Evolutionary conservation across 2,113 vertebrate genomes (phyloP).

Genomic region (Cyanoramphus novaezelandiae): DNA sequence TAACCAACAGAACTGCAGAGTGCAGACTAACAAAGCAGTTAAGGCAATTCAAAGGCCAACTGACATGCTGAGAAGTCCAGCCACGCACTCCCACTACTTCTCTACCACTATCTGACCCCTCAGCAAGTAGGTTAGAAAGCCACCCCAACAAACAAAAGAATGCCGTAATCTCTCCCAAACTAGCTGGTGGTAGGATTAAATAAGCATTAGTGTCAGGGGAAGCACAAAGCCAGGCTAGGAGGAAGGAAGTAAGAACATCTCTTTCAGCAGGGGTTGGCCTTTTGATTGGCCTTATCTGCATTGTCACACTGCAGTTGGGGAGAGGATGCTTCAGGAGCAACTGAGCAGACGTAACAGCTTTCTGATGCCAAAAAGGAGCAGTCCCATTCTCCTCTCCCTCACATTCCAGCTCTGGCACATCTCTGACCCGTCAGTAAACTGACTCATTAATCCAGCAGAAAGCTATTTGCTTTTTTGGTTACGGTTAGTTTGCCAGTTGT

Average conservation of each 20-base stretch:
- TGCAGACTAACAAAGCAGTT: background rate
- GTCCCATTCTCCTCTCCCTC: conserved; percentile 26
- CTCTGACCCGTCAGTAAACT: conserved; percentile 26
- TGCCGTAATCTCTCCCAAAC: conserved; percentile 5
- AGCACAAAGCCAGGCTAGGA: conserved; percentile 37
- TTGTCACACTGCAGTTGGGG: background rate
- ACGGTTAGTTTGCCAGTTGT: background rate
- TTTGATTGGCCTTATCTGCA: conserved; percentile 50
- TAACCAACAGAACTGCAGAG: background rate
- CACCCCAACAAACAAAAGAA: conserved; percentile 51
- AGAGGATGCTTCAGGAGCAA: background rate
- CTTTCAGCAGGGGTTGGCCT: conserved; percentile 58
- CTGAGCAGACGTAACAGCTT: conserved; percentile 30
- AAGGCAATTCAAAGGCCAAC: background rate
- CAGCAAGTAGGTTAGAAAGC: conserved; percentile 39
- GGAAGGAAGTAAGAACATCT: conserved; percentile 63
- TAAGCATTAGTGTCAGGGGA: conserved; percentile 12
- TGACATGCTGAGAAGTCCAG: background rate
- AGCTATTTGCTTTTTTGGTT: conserved; percentile 34
- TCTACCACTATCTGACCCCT: background rate
- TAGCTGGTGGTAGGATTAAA: conserved; percentile 48
- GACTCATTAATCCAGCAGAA: background rate
- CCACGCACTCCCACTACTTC: background rate
- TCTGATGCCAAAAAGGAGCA: conserved; percentile 59
- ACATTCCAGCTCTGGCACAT: conserved; percentile 5